These are phyloP conservation scores for Crocodylus rhombifer DNA, from an alignment of 2,797 vertebrate genomes.

Conservation along the genomic window DNA sequence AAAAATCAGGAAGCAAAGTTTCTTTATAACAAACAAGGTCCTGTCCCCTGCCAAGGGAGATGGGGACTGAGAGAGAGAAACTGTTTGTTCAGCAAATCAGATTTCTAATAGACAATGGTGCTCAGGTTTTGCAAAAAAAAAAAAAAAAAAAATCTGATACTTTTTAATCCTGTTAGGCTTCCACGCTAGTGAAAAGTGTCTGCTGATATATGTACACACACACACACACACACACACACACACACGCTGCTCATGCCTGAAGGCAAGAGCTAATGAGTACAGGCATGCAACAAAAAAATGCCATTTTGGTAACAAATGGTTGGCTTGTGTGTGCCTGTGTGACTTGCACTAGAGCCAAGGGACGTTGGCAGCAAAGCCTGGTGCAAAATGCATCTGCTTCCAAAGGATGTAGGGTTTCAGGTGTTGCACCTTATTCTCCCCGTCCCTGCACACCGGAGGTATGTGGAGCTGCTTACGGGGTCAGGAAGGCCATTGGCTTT, in stretches of 20 bases:
- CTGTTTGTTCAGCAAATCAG: constrained; percentile 37
- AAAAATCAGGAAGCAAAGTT: constrained; percentile 59
- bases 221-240: neutral
- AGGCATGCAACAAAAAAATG: neutral
- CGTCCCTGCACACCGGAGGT: constrained; percentile 25
- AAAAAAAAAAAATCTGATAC: neutral
- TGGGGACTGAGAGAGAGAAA: constrained; percentile 28
- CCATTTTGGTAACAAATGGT: constrained; percentile 14
- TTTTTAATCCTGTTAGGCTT: constrained; percentile 42
- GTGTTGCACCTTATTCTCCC: constrained; percentile 62
- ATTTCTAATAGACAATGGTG: constrained; percentile 38
- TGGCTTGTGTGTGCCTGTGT: constrained; percentile 46
- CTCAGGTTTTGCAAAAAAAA: neutral
- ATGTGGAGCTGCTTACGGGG: constrained; percentile 50
- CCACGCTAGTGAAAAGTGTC: neutral
- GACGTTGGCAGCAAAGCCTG: constrained; percentile 60
- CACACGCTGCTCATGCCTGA: neutral
- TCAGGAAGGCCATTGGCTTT: constrained; percentile 24
- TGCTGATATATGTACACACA: constrained; percentile 15
- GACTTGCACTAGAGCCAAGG: constrained; percentile 48
- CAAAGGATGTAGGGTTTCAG: constrained; percentile 73
- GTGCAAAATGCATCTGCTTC: constrained; percentile 62
- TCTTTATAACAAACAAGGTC: constrained; percentile 41
- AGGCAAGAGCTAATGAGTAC: constrained; percentile 13
- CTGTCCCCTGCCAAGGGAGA: constrained; percentile 50